Evolutionary conservation across 1,140 invertebrate genomes (phyloP).

Genomic region (Tetraneura akinire): DNA sequence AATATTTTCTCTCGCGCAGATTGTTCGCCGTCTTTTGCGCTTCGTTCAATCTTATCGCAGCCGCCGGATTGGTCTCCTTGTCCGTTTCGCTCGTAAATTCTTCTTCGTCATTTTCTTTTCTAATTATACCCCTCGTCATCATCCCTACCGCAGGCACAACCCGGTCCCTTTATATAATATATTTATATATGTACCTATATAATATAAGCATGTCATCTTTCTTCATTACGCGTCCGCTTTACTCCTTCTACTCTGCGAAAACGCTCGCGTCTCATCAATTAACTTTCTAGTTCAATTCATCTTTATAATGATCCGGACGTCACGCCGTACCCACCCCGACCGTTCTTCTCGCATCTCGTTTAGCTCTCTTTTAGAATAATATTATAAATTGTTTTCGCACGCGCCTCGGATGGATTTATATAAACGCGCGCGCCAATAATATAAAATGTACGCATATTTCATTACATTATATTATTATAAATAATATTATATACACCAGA

Average conservation of each 20-base stretch:
- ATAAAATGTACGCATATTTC: not conserved
- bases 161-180: no score
- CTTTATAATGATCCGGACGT: constrained; percentile 48
- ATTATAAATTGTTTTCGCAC: constrained; percentile 33
- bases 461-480: no score
- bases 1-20: no score
- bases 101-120: constrained; percentile 43
- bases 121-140: constrained; percentile 11
- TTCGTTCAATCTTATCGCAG: not conserved
- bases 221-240: constrained; percentile 37
- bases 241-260: not conserved
- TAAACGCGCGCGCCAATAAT: constrained; percentile 16
- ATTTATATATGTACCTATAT: no score
- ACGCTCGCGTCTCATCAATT: constrained; percentile 44
- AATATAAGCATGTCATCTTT: constrained; percentile 31
- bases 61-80: not conserved
- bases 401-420: not conserved
- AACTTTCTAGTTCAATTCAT: constrained; percentile 51
- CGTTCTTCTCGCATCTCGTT: constrained; percentile 7
- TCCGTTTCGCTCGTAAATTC: constrained; percentile 44
- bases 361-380: constrained; percentile 28
- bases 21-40: constrained; percentile 1
- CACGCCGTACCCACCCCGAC: not conserved
- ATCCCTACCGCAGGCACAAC: not conserved
- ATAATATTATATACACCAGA: no score